phyloP scores from a whole-genome alignment of 92 coral and sea anemone genomes.

The Bergia sp. region DNA sequence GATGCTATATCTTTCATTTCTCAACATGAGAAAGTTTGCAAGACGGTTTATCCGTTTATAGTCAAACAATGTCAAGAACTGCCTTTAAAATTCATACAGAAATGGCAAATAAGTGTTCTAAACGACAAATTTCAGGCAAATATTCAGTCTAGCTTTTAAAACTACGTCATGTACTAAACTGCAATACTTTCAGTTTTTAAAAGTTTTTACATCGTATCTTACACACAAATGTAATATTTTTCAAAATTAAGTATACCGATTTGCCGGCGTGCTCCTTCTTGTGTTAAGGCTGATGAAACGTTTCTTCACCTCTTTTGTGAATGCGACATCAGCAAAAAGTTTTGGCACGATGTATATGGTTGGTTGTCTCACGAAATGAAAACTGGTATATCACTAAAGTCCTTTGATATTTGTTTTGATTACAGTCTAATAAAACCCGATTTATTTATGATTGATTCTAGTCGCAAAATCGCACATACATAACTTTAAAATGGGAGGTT shows the following conservation, averaged over 20 bases:
- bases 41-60: too few species aligned
- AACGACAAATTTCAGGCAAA: too few species aligned
- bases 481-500: too few species aligned
- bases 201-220: slow-evolving; percentile 3
- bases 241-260: neutral
- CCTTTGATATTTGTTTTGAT: neutral
- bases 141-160: neutral
- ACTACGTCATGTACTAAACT: neutral
- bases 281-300: neutral
- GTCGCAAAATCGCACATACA: neutral
- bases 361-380: slow-evolving; percentile 4
- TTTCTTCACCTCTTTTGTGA: neutral
- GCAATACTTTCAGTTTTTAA: neutral
- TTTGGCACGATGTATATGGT: neutral
- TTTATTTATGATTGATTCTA: neutral
- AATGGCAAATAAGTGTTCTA: too few species aligned
- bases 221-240: neutral
- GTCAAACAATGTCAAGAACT: too few species aligned
- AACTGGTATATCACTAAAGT: neutral
- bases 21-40: too few species aligned
- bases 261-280: neutral
- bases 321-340: neutral
- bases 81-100: too few species aligned
- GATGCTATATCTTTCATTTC: too few species aligned
- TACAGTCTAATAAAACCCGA: neutral